Conservation (phyloP, 2,113 vertebrate species). For the Dascyllus trimaculatus region DNA sequence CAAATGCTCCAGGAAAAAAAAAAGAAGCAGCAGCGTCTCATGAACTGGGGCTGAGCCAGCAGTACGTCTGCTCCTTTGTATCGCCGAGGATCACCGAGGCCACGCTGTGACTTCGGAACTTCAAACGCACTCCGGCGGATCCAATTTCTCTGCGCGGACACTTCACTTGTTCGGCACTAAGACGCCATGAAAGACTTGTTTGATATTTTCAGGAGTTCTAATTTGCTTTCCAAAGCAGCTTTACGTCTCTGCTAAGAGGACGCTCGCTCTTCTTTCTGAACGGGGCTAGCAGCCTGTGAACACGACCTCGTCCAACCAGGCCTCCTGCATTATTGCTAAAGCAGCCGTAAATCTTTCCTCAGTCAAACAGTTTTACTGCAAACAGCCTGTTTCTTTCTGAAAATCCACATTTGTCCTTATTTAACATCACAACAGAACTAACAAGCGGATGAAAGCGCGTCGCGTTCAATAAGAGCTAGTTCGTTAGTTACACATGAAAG, state of each 20-base stretch:
- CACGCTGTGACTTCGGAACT: constrained; percentile 38
- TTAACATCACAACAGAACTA: neutral
- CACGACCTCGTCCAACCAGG: constrained; percentile 16
- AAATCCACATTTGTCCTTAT: neutral
- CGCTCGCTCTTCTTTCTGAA: constrained; percentile 1
- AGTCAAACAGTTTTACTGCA: neutral
- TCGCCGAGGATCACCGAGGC: constrained; percentile 20
- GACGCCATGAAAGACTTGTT: constrained; percentile 40
- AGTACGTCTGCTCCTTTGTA: constrained; percentile 47
- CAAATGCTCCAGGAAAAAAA: constrained; percentile 3
- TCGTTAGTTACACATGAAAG: no score
- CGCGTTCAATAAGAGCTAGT: neutral
- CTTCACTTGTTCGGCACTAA: constrained; percentile 47
- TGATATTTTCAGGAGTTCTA: constrained; percentile 59
- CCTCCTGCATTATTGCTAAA: constrained; percentile 5
- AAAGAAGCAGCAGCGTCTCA: constrained; percentile 1
- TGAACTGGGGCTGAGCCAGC: constrained; percentile 30
- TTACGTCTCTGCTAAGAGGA: constrained; percentile 27
- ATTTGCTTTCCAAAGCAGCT: constrained; percentile 57
- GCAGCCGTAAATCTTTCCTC: neutral
- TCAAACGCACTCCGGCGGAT: constrained; percentile 51
- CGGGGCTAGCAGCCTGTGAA: neutral
- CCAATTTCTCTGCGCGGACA: constrained; percentile 43
- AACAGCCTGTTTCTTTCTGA: constrained; percentile 5
- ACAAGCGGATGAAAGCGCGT: neutral